Base-by-base conservation (phyloP, 1,140 invertebrate genomes). In the Leptinotarsa lineolata region DNA sequence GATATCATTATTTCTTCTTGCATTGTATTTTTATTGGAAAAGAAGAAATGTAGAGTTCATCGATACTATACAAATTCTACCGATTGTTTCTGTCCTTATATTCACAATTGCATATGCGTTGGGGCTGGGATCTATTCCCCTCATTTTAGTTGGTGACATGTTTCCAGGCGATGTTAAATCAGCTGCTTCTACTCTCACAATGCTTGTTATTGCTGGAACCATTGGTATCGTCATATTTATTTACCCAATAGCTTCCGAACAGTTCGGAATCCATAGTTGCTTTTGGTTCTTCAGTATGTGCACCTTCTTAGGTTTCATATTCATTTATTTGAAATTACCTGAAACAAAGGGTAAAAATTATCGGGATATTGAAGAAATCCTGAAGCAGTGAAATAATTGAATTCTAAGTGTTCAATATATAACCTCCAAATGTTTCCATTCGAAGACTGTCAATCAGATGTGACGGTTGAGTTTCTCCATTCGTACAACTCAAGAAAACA, bases 21-120 rank as follows among this genome's bases (percentile, higher is more conserved):
- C 24, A 48, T 0, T 68, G n/a, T 68, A 45, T 68, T 68, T 68
- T 21, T 30, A 45, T 45, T 48, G 46, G 66, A 24, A 48, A 48
- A 39, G 30, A 11, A 21, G 12, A 5, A n/a, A 48, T 48, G 46
- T 39, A 4, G 3, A 6, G 1, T 44, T 68, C 0, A 21, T 68
- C n/a, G 66, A 44, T 48, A 48, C 45, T 68, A 18, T 68, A 4
- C 6, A 21, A 45, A 30, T 48, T 54, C 8, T 71, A 0, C 58
- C 69, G 0, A 24, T 71, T 61, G 12, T 45, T 64, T 60, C 4
- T 44, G 18, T 71, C 3, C 4, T 63, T 15, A 20, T 61, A n/a
- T 71, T 24, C 46, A 71, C 44, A 39, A 24, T 71, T 18, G 21
- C n/a, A 15, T 71, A 63, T 61, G 12, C 22, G 11, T 60, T 63